phyloP scores from a whole-genome alignment of 2,888 invertebrate species.

The Chydorus sphaericus region DNA sequence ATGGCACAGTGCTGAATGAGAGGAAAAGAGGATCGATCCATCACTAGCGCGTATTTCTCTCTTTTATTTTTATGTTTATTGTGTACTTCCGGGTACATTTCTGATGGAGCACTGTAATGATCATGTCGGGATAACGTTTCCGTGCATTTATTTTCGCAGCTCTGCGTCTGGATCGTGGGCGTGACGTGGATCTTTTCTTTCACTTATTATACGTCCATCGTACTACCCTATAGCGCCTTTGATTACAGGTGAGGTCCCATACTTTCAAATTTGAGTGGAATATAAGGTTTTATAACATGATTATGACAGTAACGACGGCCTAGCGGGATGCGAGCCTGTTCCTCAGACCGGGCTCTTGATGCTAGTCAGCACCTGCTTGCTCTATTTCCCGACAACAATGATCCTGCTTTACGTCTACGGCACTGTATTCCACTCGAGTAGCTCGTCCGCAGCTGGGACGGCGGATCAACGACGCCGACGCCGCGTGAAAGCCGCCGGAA shows the following conservation, averaged over 20 bases:
- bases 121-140: not conserved
- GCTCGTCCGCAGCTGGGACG: not conserved
- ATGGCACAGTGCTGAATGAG: not conserved
- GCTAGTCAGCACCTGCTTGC: conserved; percentile 58
- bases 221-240: conserved; percentile 69
- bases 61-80: too few species aligned
- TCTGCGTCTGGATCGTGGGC: conserved; percentile 70
- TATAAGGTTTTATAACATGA: too few species aligned
- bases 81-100: too few species aligned
- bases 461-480: too few species aligned
- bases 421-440: conserved; percentile 75
- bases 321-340: conserved; percentile 76
- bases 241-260: not conserved
- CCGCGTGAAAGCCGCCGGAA: conserved; percentile 1
- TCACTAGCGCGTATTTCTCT: too few species aligned
- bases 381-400: conserved; percentile 83
- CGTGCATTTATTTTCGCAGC: conserved; percentile 29
- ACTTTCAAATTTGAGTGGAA: too few species aligned
- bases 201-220: conserved; percentile 65
- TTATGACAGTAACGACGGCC: conserved; percentile 70
- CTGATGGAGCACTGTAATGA: too few species aligned
- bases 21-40: not conserved
- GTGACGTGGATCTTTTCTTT: conserved; percentile 72
- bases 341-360: conserved; percentile 32
- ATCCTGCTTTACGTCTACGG: conserved; percentile 83